Conservation (phyloP, 1,140 invertebrate genomes). For the Adoxophyes honmai region DNA sequence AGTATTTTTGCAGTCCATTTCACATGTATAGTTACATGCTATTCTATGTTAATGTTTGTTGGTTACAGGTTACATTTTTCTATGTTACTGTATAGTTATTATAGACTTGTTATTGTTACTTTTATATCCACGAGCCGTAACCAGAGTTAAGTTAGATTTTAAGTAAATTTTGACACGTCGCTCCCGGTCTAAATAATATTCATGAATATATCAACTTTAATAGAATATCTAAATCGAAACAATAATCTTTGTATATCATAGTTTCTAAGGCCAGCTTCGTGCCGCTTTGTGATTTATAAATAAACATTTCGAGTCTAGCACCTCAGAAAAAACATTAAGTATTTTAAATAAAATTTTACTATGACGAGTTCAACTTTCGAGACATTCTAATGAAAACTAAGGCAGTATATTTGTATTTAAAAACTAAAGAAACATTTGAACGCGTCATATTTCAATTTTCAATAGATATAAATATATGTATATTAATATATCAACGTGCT, state of each 20-base stretch:
- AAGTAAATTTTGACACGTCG: background rate
- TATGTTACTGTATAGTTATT: background rate
- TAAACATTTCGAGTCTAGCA: constrained; percentile 10
- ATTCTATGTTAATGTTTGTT: background rate
- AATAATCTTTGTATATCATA: constrained; percentile 4
- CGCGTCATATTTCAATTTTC: background rate
- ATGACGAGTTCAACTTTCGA: constrained; percentile 1
- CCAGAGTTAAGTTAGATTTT: constrained; percentile 11
- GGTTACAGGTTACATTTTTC: background rate
- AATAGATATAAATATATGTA: constrained; percentile 1
- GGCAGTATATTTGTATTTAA: background rate
- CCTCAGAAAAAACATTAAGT: background rate
- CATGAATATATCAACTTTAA: constrained; percentile 15
- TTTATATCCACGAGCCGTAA: background rate
- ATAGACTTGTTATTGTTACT: background rate
- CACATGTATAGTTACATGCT: constrained; percentile 1
- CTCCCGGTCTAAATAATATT: constrained; percentile 14
- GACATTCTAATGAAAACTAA: background rate
- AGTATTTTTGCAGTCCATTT: constrained; percentile 14
- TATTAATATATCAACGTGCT: constrained; percentile 11
- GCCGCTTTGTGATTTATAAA: constrained; percentile 9
- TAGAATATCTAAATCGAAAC: constrained; percentile 18
- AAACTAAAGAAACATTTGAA: background rate
- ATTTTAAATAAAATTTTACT: background rate
- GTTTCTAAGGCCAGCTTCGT: constrained; percentile 1